A percentile compares a stretch with the other conserved stretches of the same genome.
These are phyloP conservation scores for Pyrocephalus nanus DNA, from an alignment of 2,797 vertebrate genomes.

Conservation along the genomic window DNA sequence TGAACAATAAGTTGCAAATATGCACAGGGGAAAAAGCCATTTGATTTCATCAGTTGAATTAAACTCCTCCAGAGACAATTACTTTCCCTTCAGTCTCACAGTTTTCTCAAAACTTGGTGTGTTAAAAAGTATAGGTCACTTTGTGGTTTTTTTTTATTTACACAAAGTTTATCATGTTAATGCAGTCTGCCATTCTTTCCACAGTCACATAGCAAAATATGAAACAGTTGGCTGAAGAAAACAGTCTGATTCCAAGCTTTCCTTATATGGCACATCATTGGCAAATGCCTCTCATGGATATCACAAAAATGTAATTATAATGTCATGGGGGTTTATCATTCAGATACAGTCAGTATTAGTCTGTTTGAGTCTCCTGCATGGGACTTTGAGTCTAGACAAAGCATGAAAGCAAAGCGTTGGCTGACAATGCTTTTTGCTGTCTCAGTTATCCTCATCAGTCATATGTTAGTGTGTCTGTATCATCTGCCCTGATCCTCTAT, in stretches of 20 bases:
- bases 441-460: conserved; percentile 42
- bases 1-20: not conserved
- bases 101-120: not conserved
- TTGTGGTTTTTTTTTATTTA: not conserved
- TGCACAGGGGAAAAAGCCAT: not conserved
- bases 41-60: not conserved
- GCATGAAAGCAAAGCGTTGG: conserved; percentile 9
- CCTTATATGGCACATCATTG: not conserved
- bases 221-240: not conserved
- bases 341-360: conserved; percentile 22
- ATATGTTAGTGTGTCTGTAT: not conserved
- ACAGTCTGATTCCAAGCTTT: not conserved
- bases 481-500: not conserved
- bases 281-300: conserved; percentile 8
- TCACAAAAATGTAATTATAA: conserved; percentile 53
- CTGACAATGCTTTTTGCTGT: conserved; percentile 34
- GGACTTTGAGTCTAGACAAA: conserved; percentile 53
- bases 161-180: not conserved
- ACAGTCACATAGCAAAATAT: conserved; percentile 6
- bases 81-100: not conserved
- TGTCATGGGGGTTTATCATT: conserved; percentile 48
- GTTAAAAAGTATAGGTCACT: not conserved
- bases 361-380: conserved; percentile 17
- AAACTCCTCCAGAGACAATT: not conserved
- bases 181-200: not conserved